Percentiles rank a stretch among this genome's conserved stretches.
Conservation (phyloP, 1,140 invertebrate species). For the Hormaphis cornu region DNA sequence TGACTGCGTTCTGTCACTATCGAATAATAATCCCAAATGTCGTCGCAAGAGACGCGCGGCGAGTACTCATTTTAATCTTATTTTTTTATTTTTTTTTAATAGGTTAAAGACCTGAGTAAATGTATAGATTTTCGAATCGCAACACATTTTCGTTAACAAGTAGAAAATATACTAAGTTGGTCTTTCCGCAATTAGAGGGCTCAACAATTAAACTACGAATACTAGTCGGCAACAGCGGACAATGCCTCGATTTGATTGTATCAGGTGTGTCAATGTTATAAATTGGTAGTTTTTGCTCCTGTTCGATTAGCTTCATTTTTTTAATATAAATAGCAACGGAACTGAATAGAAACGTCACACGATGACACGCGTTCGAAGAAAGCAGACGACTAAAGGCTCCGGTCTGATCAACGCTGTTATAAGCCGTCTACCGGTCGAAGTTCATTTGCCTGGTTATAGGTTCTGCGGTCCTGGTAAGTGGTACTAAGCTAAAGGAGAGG, state of each 20-base stretch:
- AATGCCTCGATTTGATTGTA: conserved; percentile 32
- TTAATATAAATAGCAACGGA: background rate
- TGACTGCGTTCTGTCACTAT: too few species aligned
- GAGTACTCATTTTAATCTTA: too few species aligned
- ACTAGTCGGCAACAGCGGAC: conserved; percentile 35
- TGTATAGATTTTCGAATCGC: conserved; percentile 41
- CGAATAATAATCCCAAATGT: too few species aligned
- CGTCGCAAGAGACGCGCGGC: too few species aligned
- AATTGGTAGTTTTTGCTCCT: background rate
- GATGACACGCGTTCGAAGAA: background rate
- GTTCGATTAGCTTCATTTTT: background rate
- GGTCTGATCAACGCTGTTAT: conserved; percentile 41
- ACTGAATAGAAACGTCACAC: background rate
- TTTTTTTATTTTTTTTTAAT: too few species aligned
- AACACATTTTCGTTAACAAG: conserved; percentile 34
- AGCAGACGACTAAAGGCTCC: conserved; percentile 19
- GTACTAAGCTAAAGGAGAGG: conserved; percentile 43
- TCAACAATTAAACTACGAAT: conserved; percentile 38
- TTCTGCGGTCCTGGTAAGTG: conserved; percentile 45
- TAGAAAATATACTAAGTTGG: conserved; percentile 40
- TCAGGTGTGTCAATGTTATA: background rate
- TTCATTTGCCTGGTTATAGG: conserved; percentile 43
- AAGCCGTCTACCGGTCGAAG: conserved; percentile 43
- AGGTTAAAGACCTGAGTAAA: too few species aligned
- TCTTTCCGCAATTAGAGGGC: conserved; percentile 41